Conservation (phyloP, 2,113 vertebrate species). For the Prunella himalayana region DNA sequence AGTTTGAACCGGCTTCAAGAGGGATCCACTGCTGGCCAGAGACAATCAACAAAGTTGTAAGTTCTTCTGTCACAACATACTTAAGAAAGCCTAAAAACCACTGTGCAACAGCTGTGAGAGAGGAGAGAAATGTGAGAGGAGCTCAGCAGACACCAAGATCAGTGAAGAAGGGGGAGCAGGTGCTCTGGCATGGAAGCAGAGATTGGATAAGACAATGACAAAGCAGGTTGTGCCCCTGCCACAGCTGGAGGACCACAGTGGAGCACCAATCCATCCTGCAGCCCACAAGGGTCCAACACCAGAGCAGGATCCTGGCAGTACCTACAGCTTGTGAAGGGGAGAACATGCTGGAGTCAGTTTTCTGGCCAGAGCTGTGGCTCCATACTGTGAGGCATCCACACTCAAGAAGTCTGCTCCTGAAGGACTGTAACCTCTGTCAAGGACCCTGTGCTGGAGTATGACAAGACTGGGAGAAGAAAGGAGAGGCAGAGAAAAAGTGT, state of each 20-base stretch:
- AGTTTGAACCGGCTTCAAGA: no score
- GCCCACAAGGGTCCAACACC: rapidly evolving
- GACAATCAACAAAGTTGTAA: rapidly evolving
- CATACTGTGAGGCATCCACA: rapidly evolving
- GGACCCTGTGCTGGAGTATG: background rate
- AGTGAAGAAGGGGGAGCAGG: no score
- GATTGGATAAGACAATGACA: background rate
- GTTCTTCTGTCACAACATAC: background rate
- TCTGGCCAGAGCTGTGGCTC: background rate
- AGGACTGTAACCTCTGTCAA: background rate
- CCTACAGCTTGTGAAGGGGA: background rate
- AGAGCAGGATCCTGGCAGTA: background rate
- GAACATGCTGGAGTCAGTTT: background rate
- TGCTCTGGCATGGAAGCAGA: rapidly evolving
- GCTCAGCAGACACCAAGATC: background rate
- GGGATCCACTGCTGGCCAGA: background rate
- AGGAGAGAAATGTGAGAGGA: background rate
- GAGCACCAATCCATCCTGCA: background rate
- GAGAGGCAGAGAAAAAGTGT: background rate
- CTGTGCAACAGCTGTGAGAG: background rate
- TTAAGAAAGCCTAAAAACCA: background rate
- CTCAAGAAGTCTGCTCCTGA: background rate
- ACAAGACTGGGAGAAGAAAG: background rate
- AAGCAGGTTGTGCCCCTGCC: background rate
- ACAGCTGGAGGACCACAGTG: rapidly evolving